Percentiles rank a stretch among this genome's conserved stretches.
Evolutionary conservation across 2,113 vertebrate genomes (phyloP).

Genomic region (Casuarius casuarius): DNA sequence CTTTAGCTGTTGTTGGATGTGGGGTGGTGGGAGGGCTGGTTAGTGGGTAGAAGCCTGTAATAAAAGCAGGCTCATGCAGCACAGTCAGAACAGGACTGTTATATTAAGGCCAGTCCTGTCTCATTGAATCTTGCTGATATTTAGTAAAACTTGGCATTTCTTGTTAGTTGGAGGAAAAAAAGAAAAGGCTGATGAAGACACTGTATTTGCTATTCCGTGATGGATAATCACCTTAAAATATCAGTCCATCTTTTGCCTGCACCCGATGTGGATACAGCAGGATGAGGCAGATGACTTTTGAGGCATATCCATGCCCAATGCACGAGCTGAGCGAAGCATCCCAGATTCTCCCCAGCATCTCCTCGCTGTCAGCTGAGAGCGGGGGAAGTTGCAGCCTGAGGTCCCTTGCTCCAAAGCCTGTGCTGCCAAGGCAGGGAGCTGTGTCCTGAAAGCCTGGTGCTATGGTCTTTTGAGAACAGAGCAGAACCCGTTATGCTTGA

Average conservation of each 20-base stretch:
- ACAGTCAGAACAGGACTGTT: background rate
- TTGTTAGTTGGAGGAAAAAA: background rate
- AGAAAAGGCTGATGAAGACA: background rate
- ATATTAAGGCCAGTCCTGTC: background rate
- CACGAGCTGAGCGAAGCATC: background rate
- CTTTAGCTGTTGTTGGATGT: background rate
- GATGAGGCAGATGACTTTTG: too few species aligned
- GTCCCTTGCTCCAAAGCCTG: fast-evolving
- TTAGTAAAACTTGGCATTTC: background rate
- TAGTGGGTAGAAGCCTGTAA: background rate
- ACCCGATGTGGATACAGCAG: too few species aligned
- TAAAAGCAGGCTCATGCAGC: background rate
- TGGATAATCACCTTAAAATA: background rate
- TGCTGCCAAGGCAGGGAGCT: fast-evolving
- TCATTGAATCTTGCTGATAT: background rate
- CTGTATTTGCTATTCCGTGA: background rate
- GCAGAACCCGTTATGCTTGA: background rate
- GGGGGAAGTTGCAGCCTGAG: too few species aligned
- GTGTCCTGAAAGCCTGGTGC: fast-evolving
- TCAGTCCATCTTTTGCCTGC: background rate
- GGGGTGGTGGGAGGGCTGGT: background rate
- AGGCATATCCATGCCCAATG: background rate
- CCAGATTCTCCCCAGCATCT: background rate
- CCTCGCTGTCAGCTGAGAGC: background rate
- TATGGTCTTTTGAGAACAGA: fast-evolving